A percentile compares a stretch with the other conserved stretches of the same genome.
These are phyloP conservation scores for Catharus minimus DNA, from an alignment of 2,113 vertebrate genomes.

Conservation along the genomic window DNA sequence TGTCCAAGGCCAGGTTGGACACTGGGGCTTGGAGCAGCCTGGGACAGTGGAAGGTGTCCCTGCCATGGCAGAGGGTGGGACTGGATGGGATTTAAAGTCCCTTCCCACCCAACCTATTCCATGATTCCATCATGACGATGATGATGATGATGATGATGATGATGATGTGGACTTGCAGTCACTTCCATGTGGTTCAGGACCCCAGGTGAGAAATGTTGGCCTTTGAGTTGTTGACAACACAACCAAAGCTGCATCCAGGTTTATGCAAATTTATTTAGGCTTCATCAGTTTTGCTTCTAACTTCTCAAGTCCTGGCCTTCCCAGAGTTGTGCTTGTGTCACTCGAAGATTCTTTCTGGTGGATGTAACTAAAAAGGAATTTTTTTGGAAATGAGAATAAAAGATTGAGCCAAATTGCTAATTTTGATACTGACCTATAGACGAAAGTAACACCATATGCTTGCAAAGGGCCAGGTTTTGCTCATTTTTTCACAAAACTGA, in stretches of 20 bases:
- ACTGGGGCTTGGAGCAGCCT: background rate
- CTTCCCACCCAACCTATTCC: background rate
- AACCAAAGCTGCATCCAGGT: background rate
- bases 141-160: background rate
- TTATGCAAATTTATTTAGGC: background rate
- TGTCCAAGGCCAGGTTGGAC: background rate
- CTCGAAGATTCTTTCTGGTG: background rate
- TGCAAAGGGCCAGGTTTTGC: conserved; percentile 21
- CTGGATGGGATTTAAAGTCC: fast-evolving
- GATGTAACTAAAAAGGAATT: background rate
- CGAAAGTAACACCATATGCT: background rate
- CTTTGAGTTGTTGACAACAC: background rate
- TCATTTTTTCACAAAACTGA: conserved; percentile 32
- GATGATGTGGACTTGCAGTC: background rate
- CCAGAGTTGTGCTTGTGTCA: background rate
- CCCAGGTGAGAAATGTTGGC: background rate
- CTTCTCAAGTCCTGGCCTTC: background rate
- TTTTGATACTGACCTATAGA: conserved; percentile 33
- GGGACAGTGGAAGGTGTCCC: background rate
- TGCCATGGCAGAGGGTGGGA: background rate
- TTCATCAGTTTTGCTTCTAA: background rate
- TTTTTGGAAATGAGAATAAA: background rate
- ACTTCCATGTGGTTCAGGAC: background rate
- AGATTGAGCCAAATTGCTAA: background rate
- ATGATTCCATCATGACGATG: background rate